Base-by-base conservation (phyloP, 2,113 vertebrate genomes). In the Axis porcinus region DNA sequence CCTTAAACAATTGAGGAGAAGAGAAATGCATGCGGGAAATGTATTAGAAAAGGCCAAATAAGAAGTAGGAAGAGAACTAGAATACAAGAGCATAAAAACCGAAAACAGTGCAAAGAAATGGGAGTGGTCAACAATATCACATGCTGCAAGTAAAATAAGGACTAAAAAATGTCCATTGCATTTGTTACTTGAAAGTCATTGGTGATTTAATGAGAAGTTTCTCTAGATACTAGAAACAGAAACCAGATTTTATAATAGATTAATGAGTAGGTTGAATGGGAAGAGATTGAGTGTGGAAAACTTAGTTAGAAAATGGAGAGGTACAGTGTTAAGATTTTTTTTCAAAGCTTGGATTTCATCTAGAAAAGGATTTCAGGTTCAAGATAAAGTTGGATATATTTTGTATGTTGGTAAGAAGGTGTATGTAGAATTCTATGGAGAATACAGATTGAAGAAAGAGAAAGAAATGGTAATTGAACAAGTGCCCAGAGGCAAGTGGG, bases 1-100 rank as follows among this genome's bases (percentile, higher is more conserved):
- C 28, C n/a, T 78, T 85, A 64, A 90, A 62, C 33, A 90, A 16
- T 79, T 88, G 25, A 85, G n/a, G 95, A 89, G 55, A 83, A 79
- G 55, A 95, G 27, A 92, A 97, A 84, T 78, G 33, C 57, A 89
- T 87, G 15, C 91, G 27, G 5, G 27, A 89, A 70, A 62, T 88
- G 64, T 90, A 94, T 86, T 91, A 82, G 78, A 86, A 97, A 98
- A 92, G n/a, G 17, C 7, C 47, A 74, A 90, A 64, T 62, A 64
- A 95, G 7, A 76, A 93, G 4, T 84, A 93, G 8, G 5, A 13
- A 89, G n/a, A 4, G 27, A 94, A 60, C 15, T 76, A 50, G 40
- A 96, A 58, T 62, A 10, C 36, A 78, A 36, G 60, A 45, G 9
- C n/a, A 14, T 62, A 62, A 55, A 86, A 95, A 84, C 19, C 9